A percentile compares a stretch with the other conserved stretches of the same genome.
phyloP scores from a whole-genome alignment of 2,797 vertebrate species.

The Okamejei kenojei region DNA sequence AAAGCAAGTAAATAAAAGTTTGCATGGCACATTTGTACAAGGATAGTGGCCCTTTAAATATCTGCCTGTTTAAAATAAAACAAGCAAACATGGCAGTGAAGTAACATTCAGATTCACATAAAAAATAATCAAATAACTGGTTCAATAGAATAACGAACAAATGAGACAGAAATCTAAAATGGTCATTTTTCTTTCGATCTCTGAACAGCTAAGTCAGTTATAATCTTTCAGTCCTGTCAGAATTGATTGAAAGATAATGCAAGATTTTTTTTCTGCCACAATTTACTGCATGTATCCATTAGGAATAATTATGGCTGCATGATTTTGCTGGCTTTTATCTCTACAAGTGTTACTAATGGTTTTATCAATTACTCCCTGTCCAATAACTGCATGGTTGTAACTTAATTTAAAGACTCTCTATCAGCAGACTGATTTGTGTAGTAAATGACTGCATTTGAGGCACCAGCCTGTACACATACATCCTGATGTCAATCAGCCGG shows the following conservation, averaged over 20 bases:
- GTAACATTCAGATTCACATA: background rate
- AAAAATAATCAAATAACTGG: background rate
- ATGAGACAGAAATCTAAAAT: conserved; percentile 50
- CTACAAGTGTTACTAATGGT: conserved; percentile 98
- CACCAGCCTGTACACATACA: conserved; percentile 52
- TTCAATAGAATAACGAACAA: conserved; percentile 41
- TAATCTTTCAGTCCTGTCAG: conserved; percentile 75
- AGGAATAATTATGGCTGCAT: conserved; percentile 88
- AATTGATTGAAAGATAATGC: conserved; percentile 78
- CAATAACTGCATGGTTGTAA: conserved; percentile 90
- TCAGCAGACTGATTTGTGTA: conserved; percentile 81
- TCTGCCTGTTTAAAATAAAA: background rate
- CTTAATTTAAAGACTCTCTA: conserved; percentile 94
- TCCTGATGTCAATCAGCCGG: conserved; percentile 53
- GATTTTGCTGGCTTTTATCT: conserved; percentile 93
- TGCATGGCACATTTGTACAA: background rate
- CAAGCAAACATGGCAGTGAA: background rate
- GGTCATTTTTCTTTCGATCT: conserved; percentile 55
- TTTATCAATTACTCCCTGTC: conserved; percentile 91
- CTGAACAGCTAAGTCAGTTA: conserved; percentile 59
- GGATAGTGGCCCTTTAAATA: background rate
- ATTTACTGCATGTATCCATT: conserved; percentile 93
- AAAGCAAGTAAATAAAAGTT: conserved; percentile 21
- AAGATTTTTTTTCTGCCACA: conserved; percentile 68
- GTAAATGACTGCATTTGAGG: conserved; percentile 77